phyloP scores from a whole-genome alignment of 2,113 vertebrate genomes.

The Paraplagusia blochii region DNA sequence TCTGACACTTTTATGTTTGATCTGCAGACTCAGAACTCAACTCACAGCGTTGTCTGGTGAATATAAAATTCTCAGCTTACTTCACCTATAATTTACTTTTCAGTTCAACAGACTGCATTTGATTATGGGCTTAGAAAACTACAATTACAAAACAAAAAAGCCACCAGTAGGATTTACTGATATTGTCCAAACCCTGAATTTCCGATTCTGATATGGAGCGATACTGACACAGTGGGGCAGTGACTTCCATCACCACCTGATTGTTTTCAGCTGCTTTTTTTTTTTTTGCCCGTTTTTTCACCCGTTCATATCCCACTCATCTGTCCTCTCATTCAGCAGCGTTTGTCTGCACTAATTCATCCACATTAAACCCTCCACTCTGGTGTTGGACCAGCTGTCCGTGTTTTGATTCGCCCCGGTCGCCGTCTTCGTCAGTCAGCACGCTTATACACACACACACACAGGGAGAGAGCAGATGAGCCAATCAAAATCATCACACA shows the following conservation, averaged over 20 bases:
- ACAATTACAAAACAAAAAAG: too few relatives aligned
- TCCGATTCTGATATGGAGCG: too few relatives aligned
- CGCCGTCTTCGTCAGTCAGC: conserved; percentile 4
- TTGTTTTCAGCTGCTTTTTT: not conserved
- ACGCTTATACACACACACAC: conserved; percentile 4
- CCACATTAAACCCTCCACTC: conserved; percentile 15
- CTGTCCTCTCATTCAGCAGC: conserved; percentile 9
- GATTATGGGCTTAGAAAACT: too few relatives aligned
- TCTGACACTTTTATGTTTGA: conserved; percentile 43
- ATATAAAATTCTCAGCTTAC: too few relatives aligned
- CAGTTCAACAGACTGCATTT: too few relatives aligned
- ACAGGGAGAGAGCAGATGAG: not conserved
- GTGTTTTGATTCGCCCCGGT: conserved; percentile 71
- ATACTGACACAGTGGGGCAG: not conserved
- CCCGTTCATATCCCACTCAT: conserved; percentile 31
- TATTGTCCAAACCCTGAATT: too few relatives aligned
- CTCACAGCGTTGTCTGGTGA: too few relatives aligned
- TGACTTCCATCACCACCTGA: too few relatives aligned
- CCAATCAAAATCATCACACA: too few relatives aligned
- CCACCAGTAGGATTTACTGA: too few relatives aligned
- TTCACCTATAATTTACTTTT: too few relatives aligned
- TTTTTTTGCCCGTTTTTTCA: conserved; percentile 3
- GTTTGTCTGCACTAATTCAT: conserved; percentile 40
- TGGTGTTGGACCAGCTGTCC: conserved; percentile 46
- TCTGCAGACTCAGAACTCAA: too few relatives aligned